Evolutionary conservation across 1,140 invertebrate species (phyloP).

Genomic region (Dinothrombium tinctorium): DNA sequence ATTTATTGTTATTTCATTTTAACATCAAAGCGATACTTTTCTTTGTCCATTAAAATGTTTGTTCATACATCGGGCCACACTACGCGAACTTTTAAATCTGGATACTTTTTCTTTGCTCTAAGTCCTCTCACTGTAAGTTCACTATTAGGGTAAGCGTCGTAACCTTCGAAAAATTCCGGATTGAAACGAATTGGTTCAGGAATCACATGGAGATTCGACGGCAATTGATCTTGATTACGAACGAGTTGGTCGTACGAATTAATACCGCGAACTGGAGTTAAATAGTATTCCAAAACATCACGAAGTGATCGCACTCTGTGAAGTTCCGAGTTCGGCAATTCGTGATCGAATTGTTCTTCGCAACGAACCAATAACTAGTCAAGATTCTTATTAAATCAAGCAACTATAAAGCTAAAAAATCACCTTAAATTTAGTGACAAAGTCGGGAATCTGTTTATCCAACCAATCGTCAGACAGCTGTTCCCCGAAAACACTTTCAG

Average conservation of each 20-base stretch:
- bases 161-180: conserved; percentile 14
- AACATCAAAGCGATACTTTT: too few species aligned
- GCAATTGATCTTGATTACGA: conserved; percentile 8
- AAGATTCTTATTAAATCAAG: not conserved
- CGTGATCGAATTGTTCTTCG: conserved; percentile 42
- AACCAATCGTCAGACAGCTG: conserved; percentile 5
- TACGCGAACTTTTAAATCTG: conserved; percentile 3
- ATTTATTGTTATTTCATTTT: too few species aligned
- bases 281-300: conserved; percentile 12
- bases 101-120: conserved; percentile 11
- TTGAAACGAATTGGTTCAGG: conserved; percentile 11
- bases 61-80: conserved; percentile 12
- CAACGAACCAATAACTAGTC: conserved; percentile 37
- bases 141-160: conserved; percentile 11
- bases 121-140: not conserved
- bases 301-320: conserved; percentile 39
- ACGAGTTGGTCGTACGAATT: conserved; percentile 10
- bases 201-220: conserved; percentile 13
- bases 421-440: conserved; percentile 32
- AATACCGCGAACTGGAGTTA: conserved; percentile 11
- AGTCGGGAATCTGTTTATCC: conserved; percentile 21
- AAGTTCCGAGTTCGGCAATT: conserved; percentile 54
- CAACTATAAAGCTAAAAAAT: not conserved
- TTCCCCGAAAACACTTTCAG: too few species aligned
- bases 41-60: not conserved